A percentile compares a stretch with the other conserved stretches of the same genome.
phyloP scores from a whole-genome alignment of 1,140 invertebrate species.

The Plectrocnemia conspersa region DNA sequence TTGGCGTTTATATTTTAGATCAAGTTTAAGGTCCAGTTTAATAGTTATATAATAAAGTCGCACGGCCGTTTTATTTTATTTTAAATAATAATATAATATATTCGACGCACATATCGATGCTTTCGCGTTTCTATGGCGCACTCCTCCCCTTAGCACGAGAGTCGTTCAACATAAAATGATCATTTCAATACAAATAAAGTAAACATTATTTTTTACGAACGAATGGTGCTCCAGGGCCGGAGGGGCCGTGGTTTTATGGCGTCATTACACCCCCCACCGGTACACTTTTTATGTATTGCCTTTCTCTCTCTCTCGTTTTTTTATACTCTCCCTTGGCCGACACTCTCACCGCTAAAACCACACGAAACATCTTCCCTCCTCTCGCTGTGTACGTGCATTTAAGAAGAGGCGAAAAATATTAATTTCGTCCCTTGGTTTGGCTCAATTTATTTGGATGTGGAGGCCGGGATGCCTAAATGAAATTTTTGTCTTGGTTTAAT shows the following conservation, averaged over 20 bases:
- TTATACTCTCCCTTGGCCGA: constrained; percentile 14
- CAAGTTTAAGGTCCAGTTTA: too few species aligned
- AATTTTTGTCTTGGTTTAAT: too few species aligned
- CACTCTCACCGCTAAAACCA: constrained; percentile 14
- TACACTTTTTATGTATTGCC: constrained; percentile 30
- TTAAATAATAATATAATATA: too few species aligned
- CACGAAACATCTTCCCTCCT: neutral
- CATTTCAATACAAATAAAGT: constrained; percentile 35
- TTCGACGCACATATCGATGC: too few species aligned
- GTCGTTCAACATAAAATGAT: constrained; percentile 32
- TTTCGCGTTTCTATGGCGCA: too few species aligned
- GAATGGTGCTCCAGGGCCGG: constrained; percentile 20
- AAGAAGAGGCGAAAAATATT: too few species aligned
- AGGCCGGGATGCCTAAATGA: too few species aligned
- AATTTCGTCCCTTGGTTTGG: neutral
- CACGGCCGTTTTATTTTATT: too few species aligned
- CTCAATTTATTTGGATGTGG: too few species aligned
- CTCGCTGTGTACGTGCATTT: too few species aligned
- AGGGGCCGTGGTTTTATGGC: constrained; percentile 27
- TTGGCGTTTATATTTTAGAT: too few species aligned
- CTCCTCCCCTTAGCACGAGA: constrained; percentile 8
- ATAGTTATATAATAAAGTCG: too few species aligned
- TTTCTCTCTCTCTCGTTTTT: constrained; percentile 13
- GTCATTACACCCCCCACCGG: constrained; percentile 28
- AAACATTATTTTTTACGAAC: constrained; percentile 33